Evolutionary conservation across 1,140 invertebrate genomes (phyloP).

Genomic region (Drosophila rhopaloa): DNA sequence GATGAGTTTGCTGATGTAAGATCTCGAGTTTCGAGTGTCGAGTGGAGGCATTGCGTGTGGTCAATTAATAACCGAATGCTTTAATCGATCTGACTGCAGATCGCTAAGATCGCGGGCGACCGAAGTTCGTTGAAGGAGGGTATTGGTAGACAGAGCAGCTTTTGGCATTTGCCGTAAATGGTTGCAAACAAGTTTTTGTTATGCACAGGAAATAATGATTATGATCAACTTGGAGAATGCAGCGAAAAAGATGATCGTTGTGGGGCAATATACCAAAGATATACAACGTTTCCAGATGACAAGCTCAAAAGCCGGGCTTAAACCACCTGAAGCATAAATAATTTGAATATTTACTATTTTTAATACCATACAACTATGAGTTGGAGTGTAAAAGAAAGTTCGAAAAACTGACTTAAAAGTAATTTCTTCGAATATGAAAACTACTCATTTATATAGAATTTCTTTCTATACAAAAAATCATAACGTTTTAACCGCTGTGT

Average conservation of each 20-base stretch:
- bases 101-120: not conserved
- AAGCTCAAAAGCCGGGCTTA: not conserved
- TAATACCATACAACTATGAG: too few relatives aligned
- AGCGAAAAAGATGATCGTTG: not conserved
- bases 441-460: too few relatives aligned
- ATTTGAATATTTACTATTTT: too few relatives aligned
- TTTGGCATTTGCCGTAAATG: constrained; percentile 33
- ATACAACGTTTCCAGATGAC: not conserved
- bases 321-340: not conserved
- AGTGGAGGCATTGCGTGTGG: constrained; percentile 27
- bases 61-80: constrained; percentile 27
- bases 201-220: not conserved
- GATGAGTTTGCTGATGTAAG: constrained; percentile 23
- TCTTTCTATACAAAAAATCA: too few relatives aligned
- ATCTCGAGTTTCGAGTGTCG: not conserved
- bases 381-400: too few relatives aligned
- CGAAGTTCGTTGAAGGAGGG: not conserved
- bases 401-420: too few relatives aligned
- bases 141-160: constrained; percentile 5
- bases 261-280: not conserved
- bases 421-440: too few relatives aligned
- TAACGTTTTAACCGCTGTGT: too few relatives aligned
- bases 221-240: not conserved
- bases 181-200: constrained; percentile 25
- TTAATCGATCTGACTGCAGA: constrained; percentile 19